phyloP scores from a whole-genome alignment of 2,113 vertebrate species.

The Jaculus jaculus region DNA sequence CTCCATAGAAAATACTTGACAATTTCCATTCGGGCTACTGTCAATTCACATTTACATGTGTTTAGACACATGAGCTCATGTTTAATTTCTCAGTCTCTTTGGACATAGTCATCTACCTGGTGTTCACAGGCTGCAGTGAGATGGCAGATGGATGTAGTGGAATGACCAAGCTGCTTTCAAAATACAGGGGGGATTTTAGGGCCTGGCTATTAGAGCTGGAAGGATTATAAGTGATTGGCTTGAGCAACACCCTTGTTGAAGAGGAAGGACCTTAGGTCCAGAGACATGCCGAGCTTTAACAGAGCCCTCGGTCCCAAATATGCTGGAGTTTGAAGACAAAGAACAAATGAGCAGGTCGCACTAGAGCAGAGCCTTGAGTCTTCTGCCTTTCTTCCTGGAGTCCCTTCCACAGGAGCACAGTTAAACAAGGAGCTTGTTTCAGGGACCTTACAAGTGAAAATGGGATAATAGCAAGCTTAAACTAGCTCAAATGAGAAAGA shows the following conservation, averaged over 20 bases:
- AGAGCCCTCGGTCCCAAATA: not conserved
- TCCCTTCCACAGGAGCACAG: not conserved
- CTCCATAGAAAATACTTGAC: not conserved
- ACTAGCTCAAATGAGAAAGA: not conserved
- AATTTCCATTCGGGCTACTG: not conserved
- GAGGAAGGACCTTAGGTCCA: not conserved
- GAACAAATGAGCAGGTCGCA: not conserved
- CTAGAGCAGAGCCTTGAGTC: not conserved
- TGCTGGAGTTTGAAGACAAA: not conserved
- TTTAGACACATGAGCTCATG: not conserved
- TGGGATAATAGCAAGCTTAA: not conserved
- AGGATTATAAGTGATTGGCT: not conserved
- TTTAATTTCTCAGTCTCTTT: not conserved
- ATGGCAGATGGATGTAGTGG: not conserved
- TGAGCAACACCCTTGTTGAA: not conserved
- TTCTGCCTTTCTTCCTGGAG: not conserved
- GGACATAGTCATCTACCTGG: not conserved
- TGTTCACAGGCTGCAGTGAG: not conserved
- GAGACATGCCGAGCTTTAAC: not conserved
- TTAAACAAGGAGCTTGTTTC: not conserved
- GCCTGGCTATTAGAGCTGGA: not conserved
- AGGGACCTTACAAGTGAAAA: not conserved
- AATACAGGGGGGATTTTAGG: not conserved
- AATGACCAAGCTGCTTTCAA: not conserved
- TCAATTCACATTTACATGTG: not conserved